Conservation (phyloP, 2,888 invertebrate genomes). For the Galeruca laticollis region DNA sequence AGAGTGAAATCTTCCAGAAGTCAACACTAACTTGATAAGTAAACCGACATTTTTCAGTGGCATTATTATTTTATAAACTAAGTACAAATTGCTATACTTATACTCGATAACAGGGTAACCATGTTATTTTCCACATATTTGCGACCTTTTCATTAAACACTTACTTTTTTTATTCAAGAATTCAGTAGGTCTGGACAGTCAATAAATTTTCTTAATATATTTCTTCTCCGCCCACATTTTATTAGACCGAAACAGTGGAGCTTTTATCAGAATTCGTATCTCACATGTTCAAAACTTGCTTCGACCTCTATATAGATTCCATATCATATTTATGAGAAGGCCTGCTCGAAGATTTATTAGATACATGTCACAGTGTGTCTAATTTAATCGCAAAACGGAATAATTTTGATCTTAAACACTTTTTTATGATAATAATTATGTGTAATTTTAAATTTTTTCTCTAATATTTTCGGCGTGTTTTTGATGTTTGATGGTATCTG, state of each 20-base stretch:
- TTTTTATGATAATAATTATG: constrained; percentile 52
- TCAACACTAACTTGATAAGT: constrained; percentile 35
- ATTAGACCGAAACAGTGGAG: constrained; percentile 53
- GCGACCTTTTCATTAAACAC: constrained; percentile 57
- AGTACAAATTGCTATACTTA: constrained; percentile 64
- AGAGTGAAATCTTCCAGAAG: constrained; percentile 15
- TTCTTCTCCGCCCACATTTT: constrained; percentile 60
- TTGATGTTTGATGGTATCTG: constrained; percentile 12
- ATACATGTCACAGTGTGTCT: constrained; percentile 57
- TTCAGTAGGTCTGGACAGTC: constrained; percentile 58
- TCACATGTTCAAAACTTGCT: constrained; percentile 28
- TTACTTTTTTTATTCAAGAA: constrained; percentile 50
- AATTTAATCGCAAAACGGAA: constrained; percentile 58
- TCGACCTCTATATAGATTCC: constrained; percentile 57
- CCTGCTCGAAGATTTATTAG: constrained; percentile 59
- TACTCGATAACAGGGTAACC: constrained; percentile 59
- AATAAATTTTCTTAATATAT: constrained; percentile 62
- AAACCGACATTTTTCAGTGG: constrained; percentile 60
- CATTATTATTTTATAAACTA: constrained; percentile 61
- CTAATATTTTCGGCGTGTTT: background rate
- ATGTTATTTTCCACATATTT: constrained; percentile 62
- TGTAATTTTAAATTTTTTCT: constrained; percentile 5
- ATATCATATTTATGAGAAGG: constrained; percentile 59
- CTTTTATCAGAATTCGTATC: constrained; percentile 35
- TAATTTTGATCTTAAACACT: constrained; percentile 51